These are phyloP conservation scores for Calcarius lapponicus DNA, from an alignment of 2,797 vertebrate genomes.

Conservation along the genomic window DNA sequence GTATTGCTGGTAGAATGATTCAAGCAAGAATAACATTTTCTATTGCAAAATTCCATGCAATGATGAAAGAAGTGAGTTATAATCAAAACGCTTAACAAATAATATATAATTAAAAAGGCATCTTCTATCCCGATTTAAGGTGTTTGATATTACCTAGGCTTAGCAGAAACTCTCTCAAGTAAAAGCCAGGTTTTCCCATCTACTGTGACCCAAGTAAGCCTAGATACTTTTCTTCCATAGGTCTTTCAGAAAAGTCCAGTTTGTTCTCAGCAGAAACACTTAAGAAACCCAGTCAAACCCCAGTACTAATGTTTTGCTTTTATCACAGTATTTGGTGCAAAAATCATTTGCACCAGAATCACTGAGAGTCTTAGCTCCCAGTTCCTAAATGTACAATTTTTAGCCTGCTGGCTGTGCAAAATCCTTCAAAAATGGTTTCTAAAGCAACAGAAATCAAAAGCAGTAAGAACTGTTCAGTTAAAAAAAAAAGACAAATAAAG, in stretches of 20 bases:
- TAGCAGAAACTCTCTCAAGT: neutral
- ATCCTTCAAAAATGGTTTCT: conserved; percentile 9
- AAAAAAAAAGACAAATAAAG: neutral
- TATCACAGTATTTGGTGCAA: neutral
- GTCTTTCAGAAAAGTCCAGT: neutral
- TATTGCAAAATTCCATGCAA: neutral
- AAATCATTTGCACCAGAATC: neutral
- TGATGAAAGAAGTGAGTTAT: neutral
- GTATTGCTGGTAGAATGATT: neutral
- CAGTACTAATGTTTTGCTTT: neutral
- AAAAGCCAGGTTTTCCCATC: neutral
- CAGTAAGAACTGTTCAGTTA: neutral
- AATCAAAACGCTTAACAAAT: neutral
- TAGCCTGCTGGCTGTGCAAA: neutral
- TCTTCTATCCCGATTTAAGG: neutral
- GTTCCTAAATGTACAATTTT: neutral
- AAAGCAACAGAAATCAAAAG: neutral
- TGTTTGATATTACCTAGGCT: neutral
- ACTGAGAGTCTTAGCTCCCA: neutral
- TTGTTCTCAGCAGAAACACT: neutral
- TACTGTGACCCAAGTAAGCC: neutral
- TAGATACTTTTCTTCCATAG: neutral
- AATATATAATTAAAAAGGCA: neutral
- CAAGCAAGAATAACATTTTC: neutral
- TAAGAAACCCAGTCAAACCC: neutral